phyloP scores from a whole-genome alignment of 2,888 invertebrate genomes.

The Polyploca ridens region DNA sequence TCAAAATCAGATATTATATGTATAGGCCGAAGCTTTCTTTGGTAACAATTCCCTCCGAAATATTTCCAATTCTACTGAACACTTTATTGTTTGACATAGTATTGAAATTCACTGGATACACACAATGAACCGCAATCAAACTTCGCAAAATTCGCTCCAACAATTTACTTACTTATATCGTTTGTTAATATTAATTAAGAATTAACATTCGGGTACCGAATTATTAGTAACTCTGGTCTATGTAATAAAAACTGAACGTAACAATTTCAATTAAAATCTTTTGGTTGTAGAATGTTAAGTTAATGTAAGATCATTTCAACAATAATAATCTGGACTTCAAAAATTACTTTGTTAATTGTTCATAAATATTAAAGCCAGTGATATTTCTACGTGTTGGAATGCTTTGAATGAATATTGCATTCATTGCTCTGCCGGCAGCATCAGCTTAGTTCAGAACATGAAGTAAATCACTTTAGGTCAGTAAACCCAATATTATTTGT shows the following conservation, averaged over 20 bases:
- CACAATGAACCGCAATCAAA: slow-evolving; percentile 58
- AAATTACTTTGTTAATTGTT: too few relatives aligned
- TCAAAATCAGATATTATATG: not conserved
- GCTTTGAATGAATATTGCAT: slow-evolving; percentile 10
- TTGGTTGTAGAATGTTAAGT: too few relatives aligned
- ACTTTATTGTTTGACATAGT: not conserved
- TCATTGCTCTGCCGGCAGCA: slow-evolving; percentile 36
- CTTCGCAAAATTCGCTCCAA: slow-evolving; percentile 42
- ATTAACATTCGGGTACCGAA: not conserved
- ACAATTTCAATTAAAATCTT: too few relatives aligned
- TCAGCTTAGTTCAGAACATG: not conserved
- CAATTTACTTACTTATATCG: not conserved
- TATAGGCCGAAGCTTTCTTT: not conserved
- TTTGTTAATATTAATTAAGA: not conserved
- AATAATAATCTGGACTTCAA: too few relatives aligned
- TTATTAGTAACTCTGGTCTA: not conserved
- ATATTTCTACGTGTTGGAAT: too few relatives aligned
- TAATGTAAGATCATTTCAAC: too few relatives aligned
- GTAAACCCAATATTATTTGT: slow-evolving; percentile 42
- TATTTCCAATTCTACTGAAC: not conserved
- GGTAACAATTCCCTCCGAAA: not conserved
- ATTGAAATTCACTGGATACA: slow-evolving; percentile 16
- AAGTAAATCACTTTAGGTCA: slow-evolving; percentile 30
- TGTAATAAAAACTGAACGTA: not conserved
- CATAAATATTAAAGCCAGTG: too few relatives aligned